These are phyloP conservation scores for Hydropotes inermis DNA, from an alignment of 2,113 vertebrate genomes.

Conservation along the genomic window DNA sequence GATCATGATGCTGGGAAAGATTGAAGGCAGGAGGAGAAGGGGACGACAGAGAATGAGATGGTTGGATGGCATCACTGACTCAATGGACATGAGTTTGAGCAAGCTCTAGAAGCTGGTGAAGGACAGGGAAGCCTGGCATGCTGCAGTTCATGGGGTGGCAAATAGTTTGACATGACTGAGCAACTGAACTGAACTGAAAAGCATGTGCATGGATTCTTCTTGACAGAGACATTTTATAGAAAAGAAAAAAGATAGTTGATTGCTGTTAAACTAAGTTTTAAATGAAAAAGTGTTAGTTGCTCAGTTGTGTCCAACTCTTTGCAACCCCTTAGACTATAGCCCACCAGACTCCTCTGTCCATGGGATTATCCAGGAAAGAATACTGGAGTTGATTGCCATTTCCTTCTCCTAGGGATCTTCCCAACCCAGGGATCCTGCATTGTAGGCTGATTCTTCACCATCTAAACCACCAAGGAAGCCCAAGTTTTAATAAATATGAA, in stretches of 20 bases:
- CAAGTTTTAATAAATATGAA: background rate
- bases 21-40: background rate
- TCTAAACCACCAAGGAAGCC: background rate
- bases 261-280: background rate
- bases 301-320: background rate
- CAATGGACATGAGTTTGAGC: background rate
- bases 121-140: background rate
- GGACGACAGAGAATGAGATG: background rate
- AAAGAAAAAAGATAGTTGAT: background rate
- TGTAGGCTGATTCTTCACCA: background rate
- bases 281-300: background rate
- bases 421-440: background rate
- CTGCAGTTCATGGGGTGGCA: background rate
- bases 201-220: rapidly evolving
- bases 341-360: background rate
- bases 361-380: background rate
- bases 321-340: background rate
- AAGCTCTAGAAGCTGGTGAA: background rate
- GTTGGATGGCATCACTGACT: background rate
- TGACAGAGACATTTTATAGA: background rate
- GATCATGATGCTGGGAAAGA: background rate
- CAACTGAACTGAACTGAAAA: background rate
- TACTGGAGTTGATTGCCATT: background rate
- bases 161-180: background rate
- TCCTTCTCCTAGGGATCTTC: background rate